These are phyloP conservation scores for Brenthis ino DNA, from an alignment of 2,888 invertebrate genomes.

Conservation along the genomic window DNA sequence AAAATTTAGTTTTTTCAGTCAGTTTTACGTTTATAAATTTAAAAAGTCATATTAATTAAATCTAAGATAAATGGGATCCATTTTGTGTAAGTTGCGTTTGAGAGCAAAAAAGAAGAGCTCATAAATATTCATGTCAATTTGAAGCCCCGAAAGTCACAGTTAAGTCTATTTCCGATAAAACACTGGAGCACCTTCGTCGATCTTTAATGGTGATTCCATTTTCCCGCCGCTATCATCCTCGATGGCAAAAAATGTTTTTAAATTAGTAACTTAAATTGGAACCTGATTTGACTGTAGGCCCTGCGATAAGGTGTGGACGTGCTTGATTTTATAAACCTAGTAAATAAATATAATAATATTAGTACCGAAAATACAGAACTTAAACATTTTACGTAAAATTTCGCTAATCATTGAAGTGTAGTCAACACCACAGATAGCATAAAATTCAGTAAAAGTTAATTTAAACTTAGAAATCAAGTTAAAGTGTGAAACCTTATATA, in stretches of 20 bases:
- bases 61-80: constrained; percentile 28
- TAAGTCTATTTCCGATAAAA: constrained; percentile 78
- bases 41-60: constrained; percentile 29
- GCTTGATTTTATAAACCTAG: constrained; percentile 16
- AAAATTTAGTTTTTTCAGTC: no score
- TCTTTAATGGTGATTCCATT: constrained; percentile 65
- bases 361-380: no score
- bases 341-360: not conserved
- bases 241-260: constrained; percentile 47
- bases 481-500: not conserved
- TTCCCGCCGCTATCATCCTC: constrained; percentile 49
- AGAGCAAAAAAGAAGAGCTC: constrained; percentile 63
- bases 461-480: no score
- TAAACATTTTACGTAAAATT: no score
- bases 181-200: constrained; percentile 54
- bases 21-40: constrained; percentile 29
- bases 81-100: constrained; percentile 49
- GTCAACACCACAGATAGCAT: no score
- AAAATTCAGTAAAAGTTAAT: no score
- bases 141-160: constrained; percentile 71
- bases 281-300: constrained; percentile 36
- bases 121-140: constrained; percentile 79
- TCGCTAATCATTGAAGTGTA: no score
- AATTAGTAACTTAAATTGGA: constrained; percentile 46
- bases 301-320: constrained; percentile 28